phyloP scores from a whole-genome alignment of 2,797 vertebrate species.

The Sarcoramphus papa region DNA sequence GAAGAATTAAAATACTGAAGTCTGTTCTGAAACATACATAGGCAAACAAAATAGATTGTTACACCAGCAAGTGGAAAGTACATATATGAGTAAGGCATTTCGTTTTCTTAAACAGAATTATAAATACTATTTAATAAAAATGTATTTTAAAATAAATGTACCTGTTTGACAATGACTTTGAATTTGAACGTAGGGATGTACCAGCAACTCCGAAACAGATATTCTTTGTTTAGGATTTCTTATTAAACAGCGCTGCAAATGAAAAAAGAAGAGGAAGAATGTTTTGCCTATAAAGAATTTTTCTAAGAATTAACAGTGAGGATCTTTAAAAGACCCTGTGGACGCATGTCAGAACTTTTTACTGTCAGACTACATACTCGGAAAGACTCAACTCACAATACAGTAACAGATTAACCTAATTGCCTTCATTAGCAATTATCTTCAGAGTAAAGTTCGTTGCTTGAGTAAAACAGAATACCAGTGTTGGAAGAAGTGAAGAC shows the following conservation, averaged over 20 bases:
- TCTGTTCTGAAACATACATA: background rate
- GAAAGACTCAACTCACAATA: background rate
- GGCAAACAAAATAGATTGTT: background rate
- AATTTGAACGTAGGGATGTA: conserved; percentile 89
- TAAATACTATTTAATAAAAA: background rate
- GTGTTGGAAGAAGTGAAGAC: background rate
- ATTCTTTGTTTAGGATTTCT: conserved; percentile 90
- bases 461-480: no score
- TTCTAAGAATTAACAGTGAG: background rate
- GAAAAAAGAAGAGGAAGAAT: background rate
- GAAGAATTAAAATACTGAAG: background rate
- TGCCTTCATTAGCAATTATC: background rate
- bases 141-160: conserved; percentile 35
- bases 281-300: background rate
- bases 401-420: background rate
- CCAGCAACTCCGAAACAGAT: conserved; percentile 86
- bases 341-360: background rate
- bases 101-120: background rate
- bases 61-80: background rate
- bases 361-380: background rate
- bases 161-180: conserved; percentile 79
- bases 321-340: background rate
- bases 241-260: conserved; percentile 84
- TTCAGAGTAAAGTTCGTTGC: background rate
- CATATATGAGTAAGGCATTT: background rate